phyloP scores from a whole-genome alignment of 2,888 invertebrate species.

The Mimachlamys varia region DNA sequence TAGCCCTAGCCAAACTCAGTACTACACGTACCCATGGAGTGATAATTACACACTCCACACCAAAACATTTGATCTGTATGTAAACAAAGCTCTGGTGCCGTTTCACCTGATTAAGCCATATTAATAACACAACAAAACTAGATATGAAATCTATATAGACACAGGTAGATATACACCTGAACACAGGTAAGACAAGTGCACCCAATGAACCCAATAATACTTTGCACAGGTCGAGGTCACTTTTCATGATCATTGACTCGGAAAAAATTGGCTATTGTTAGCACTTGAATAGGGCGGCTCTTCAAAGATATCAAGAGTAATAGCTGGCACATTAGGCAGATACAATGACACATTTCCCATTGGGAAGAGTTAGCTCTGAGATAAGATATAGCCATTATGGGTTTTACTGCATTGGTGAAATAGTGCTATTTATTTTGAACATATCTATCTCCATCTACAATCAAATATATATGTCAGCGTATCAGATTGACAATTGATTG shows the following conservation, averaged over 20 bases:
- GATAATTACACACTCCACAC: conserved; percentile 23
- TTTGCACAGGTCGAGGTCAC: conserved; percentile 31
- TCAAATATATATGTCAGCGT: conserved; percentile 3
- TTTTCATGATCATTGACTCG: conserved; percentile 8
- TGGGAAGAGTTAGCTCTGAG: neutral
- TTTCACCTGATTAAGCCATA: conserved; percentile 31
- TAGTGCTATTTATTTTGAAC: neutral
- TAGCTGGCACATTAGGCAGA: neutral
- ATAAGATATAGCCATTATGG: neutral
- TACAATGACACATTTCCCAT: conserved; percentile 5
- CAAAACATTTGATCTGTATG: conserved; percentile 33
- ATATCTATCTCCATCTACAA: neutral
- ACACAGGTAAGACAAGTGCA: conserved; percentile 12
- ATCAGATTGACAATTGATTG: conserved; percentile 7
- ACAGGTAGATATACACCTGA: conserved; percentile 36
- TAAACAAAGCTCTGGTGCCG: conserved; percentile 11
- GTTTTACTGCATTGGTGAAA: neutral
- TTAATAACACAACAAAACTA: conserved; percentile 24
- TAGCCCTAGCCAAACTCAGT: neutral
- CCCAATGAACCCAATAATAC: neutral
- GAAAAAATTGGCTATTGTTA: conserved; percentile 36
- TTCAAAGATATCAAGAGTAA: neutral
- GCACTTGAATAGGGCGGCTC: neutral
- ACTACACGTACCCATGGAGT: neutral
- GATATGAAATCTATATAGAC: conserved; percentile 21